Evolutionary conservation across 2,888 invertebrate genomes (phyloP), one percentile per base, ranked within the genome.

Genomic region (Metellina segmentata): DNA sequence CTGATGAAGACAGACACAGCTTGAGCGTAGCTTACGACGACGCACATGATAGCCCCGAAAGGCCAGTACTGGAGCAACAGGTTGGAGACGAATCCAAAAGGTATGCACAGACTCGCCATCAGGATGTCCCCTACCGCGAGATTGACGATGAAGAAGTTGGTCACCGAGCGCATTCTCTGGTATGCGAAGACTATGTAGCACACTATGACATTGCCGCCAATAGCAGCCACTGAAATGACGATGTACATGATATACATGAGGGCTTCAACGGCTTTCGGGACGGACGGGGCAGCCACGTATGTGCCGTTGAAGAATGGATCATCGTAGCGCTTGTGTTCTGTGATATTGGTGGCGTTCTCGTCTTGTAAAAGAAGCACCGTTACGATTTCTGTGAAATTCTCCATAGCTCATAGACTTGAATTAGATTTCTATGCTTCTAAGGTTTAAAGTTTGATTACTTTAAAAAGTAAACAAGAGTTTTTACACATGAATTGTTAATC

Each of bases 41-140:
- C 97, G 95, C 98, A 98, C 95, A 98, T 96, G 74, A 96, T 95
- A 48, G 96, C 95, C 1, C 98, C 98, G 94, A 98, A 98, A 0
- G 98, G 98, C 98, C 98, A 98, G 94, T 97, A 97, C 94, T 94
- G 96, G 75, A 98, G 95, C 93, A 98, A 96, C 85, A 97, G 95
- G 94, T 97, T 97, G 13, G 98, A 96, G 52, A 98, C 96, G 94
- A 98, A 98, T 1, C 98, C 97, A 94, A 98, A 98, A 5, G 98
- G 98, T 93, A 98, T 97, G 95, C 98, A 98, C 94, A 98, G 97
- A 53, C 98, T 94, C 0, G 98, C 97, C 97, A 98, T 98, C 89
- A 98, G 95, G 93, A 98, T 97, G 95, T 98, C 98, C 72, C 98
- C 98, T 61, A 98, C 96, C 0, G 98, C 98, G 93, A 98, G 95